phyloP scores from a whole-genome alignment of 2,888 invertebrate genomes.

The Cecidostiba fungosa region DNA sequence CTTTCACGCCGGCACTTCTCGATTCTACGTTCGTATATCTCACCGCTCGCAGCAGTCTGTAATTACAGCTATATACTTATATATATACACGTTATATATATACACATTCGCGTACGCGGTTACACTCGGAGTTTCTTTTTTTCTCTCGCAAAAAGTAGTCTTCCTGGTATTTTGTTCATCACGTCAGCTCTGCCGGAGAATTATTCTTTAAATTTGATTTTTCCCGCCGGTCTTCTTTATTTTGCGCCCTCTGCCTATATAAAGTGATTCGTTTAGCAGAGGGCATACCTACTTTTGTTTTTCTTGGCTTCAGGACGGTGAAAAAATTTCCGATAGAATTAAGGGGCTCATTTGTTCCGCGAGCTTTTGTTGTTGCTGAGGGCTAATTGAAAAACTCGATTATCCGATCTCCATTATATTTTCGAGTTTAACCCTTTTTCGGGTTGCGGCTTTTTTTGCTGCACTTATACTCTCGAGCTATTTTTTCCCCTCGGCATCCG shows the following conservation, averaged over 20 bases:
- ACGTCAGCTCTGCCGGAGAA: neutral
- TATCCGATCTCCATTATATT: neutral
- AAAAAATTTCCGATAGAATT: constrained; percentile 13
- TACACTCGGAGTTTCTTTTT: neutral
- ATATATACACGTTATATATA: neutral
- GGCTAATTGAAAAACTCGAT: neutral
- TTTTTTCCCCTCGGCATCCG: neutral
- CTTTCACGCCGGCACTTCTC: constrained; percentile 1
- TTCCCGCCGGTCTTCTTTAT: neutral
- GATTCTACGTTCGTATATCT: neutral
- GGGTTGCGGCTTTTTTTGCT: neutral
- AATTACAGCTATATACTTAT: neutral
- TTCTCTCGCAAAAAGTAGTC: neutral
- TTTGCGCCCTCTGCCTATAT: constrained; percentile 11
- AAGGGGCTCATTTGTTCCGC: constrained; percentile 16
- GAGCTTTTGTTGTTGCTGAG: neutral
- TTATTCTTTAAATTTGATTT: constrained; percentile 54
- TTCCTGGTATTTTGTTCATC: neutral
- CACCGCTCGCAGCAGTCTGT: neutral
- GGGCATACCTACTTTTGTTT: neutral
- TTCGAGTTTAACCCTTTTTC: neutral
- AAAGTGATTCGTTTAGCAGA: constrained; percentile 38
- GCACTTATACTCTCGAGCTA: neutral
- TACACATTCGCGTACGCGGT: neutral
- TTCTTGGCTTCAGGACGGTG: neutral